These are phyloP conservation scores for Drymodes brunneopygia DNA, from an alignment of 2,113 vertebrate species.

Conservation along the genomic window DNA sequence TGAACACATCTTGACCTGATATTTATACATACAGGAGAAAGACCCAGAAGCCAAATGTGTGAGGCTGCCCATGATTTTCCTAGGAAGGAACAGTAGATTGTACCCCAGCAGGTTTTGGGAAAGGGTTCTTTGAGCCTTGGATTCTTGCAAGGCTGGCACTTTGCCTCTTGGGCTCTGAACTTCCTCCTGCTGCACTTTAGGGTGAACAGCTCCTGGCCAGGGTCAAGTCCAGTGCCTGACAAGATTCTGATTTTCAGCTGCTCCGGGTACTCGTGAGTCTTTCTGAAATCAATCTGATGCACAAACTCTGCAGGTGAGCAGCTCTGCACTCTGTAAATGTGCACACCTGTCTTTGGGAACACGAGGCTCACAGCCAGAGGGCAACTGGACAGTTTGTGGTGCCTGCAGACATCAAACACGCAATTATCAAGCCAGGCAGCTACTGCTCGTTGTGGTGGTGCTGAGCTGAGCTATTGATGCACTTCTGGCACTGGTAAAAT, in stretches of 20 bases:
- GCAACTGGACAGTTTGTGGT: accelerated
- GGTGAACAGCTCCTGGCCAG: background rate
- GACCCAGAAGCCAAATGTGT: background rate
- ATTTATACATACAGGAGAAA: background rate
- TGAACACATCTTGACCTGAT: background rate
- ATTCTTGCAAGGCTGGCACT: background rate
- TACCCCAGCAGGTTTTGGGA: background rate
- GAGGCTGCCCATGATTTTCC: background rate
- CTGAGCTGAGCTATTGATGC: background rate
- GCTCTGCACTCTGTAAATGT: accelerated
- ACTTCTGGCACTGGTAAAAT: accelerated
- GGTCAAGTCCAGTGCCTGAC: background rate
- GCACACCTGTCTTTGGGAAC: background rate
- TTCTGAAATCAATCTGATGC: background rate
- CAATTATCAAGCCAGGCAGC: background rate
- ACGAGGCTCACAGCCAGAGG: background rate
- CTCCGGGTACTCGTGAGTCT: background rate
- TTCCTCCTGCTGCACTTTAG: background rate
- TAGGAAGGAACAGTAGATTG: background rate
- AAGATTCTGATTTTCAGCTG: background rate
- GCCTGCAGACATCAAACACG: background rate
- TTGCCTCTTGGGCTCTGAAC: background rate
- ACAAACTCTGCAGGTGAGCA: accelerated
- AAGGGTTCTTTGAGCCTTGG: background rate
- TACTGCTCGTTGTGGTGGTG: background rate